phyloP scores from a whole-genome alignment of 64 coral and sea anemone genomes.

The Montipora foliosa region DNA sequence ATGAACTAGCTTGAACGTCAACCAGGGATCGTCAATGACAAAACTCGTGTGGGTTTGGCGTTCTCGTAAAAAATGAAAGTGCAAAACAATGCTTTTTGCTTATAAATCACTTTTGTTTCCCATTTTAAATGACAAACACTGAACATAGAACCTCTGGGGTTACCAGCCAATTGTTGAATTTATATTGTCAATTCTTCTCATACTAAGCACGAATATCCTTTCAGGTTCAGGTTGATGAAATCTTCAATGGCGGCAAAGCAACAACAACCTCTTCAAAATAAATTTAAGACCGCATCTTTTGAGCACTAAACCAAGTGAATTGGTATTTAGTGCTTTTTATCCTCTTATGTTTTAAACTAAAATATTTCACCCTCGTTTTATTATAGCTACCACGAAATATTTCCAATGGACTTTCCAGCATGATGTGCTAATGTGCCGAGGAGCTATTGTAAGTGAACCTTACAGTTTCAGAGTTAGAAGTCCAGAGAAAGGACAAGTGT shows the following conservation, averaged over 20 bases:
- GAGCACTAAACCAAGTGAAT: neutral
- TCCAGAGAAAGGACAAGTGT: neutral
- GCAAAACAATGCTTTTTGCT: slow-evolving; percentile 4
- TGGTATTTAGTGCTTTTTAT: neutral
- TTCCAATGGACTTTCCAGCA: neutral
- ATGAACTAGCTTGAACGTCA: neutral
- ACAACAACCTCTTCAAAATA: neutral
- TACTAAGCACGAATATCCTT: neutral
- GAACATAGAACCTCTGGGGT: neutral
- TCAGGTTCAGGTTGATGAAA: neutral
- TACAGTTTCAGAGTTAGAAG: neutral
- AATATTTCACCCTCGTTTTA: neutral
- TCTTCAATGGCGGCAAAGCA: neutral
- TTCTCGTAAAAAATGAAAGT: slow-evolving; percentile 3
- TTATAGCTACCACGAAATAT: neutral
- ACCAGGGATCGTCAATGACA: neutral
- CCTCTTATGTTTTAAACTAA: neutral
- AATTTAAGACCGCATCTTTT: neutral
- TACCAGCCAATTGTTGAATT: neutral
- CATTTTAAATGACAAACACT: neutral
- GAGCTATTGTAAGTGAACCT: neutral
- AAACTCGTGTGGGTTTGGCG: neutral
- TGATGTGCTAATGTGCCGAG: too few species aligned
- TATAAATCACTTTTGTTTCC: neutral
- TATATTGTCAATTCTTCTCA: neutral